Evolutionary conservation across 2,113 vertebrate species (phyloP).

Genomic region (Psittacula cyanocephala): DNA sequence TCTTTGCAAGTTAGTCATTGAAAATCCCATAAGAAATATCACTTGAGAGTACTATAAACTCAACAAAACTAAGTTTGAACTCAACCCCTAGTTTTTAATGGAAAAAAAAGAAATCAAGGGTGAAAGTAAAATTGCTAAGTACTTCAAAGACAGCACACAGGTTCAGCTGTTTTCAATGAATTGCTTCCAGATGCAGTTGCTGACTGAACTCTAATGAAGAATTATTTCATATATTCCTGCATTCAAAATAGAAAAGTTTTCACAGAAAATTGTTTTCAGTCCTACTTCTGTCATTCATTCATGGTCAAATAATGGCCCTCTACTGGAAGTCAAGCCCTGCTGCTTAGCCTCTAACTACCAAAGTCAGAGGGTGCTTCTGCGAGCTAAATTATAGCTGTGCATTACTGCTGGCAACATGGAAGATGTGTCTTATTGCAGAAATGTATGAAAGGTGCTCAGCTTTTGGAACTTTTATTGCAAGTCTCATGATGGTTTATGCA

Average conservation of each 20-base stretch:
- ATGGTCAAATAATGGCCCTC: not conserved
- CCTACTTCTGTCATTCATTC: not conserved
- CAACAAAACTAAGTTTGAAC: not conserved
- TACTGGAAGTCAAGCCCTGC: not conserved
- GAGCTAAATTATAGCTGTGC: not conserved
- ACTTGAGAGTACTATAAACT: not conserved
- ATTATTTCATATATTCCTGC: not conserved
- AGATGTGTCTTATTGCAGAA: not conserved
- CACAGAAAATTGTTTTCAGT: not conserved
- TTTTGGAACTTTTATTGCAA: not conserved
- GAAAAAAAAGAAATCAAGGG: not conserved
- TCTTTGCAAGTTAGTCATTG: not conserved
- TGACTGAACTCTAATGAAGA: not conserved
- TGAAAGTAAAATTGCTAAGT: constrained; percentile 28
- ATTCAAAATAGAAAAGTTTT: not conserved
- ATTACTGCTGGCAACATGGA: not conserved
- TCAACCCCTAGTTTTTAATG: not conserved
- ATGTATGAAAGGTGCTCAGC: not conserved
- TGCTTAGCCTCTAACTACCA: not conserved
- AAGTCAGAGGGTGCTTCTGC: not conserved
- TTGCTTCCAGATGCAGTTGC: not conserved
- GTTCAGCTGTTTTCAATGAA: not conserved
- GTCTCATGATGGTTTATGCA: not conserved
- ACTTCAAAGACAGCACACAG: not conserved
- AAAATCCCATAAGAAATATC: not conserved